Base-by-base conservation (phyloP, 2,113 vertebrate species). In the Cyrtonyx montezumae region DNA sequence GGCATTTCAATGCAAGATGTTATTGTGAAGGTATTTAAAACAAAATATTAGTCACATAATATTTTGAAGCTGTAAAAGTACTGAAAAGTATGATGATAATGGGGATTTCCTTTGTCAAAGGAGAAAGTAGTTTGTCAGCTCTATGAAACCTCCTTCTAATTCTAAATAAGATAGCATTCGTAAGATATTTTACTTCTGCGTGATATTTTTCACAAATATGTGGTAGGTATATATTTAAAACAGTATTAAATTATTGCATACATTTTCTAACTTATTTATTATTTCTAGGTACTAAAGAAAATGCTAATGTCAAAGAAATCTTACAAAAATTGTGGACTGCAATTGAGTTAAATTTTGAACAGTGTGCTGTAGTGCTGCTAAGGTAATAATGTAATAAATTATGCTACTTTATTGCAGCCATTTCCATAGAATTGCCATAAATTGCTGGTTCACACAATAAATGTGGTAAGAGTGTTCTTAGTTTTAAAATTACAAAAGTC, bases 251-350 rank as follows among this genome's bases (percentile, higher is more conserved):
- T 6, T 82, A 19, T 30, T 79, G 4, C 37, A 19, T 28, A 10
- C 32, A 45, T 74, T 56, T 81, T 81, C 55, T 83, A 62, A 93
- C 5, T 61, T 71, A 48, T 30, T 56, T 34, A 8, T 71, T 71
- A 75, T 79, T 76, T 90, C 51, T 61, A 99, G 99, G 98, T 62
- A 98, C 98, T 36, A 97, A 97, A 71, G 97, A 98, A 95, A 99
- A 99, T 49, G 5, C 69, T 75, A 51, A 7, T 28, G 98, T 97
- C 46, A 97, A 97, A 63, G 97, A 98, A 83, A 97, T 89, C 51
- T 98, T 99, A 78, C 97, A 92, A 71, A 97, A 97, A 80, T 81
- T 99, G 93, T 99, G 98, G 99, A 10, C 77, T 61, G 11, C 87
- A 8, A 69, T 99, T 79, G 98, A 99, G 88, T 58, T 95, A 23